phyloP scores from a whole-genome alignment of 2,113 vertebrate genomes.

The Rhinichthys klamathensis region DNA sequence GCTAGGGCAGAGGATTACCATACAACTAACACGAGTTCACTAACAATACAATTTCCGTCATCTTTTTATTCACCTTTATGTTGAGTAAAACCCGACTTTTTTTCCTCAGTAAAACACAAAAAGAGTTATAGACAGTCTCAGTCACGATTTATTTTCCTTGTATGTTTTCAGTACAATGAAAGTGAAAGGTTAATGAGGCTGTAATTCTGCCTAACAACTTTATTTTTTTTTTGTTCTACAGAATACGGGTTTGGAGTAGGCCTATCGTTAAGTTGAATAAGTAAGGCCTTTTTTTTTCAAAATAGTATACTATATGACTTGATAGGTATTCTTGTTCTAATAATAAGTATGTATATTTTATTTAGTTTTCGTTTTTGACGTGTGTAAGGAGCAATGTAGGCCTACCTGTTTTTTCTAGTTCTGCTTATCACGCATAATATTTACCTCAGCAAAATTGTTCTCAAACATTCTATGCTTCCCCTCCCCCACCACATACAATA shows the following conservation, averaged over 20 bases:
- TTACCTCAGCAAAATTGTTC: slow-evolving; percentile 36
- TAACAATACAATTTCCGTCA: background rate
- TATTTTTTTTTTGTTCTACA: background rate
- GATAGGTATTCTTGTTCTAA: background rate
- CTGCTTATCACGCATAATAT: background rate
- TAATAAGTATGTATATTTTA: background rate
- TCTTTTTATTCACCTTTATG: background rate
- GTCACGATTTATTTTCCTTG: background rate
- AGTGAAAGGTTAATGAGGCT: background rate
- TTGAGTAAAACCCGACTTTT: background rate
- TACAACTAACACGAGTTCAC: background rate
- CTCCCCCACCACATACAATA: slow-evolving; percentile 50
- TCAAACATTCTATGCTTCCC: slow-evolving; percentile 38
- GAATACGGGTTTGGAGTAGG: background rate
- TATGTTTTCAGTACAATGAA: background rate
- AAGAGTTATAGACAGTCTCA: too few species aligned
- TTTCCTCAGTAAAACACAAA: background rate
- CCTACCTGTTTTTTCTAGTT: background rate
- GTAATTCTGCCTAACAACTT: background rate
- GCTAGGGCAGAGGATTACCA: slow-evolving; percentile 51
- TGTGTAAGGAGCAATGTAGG: background rate
- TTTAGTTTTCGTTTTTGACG: too few species aligned
- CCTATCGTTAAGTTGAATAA: background rate
- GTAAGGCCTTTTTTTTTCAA: background rate
- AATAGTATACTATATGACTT: background rate